Conservation (phyloP, 2,113 vertebrate genomes). For the Hippocampus barbouri region DNA sequence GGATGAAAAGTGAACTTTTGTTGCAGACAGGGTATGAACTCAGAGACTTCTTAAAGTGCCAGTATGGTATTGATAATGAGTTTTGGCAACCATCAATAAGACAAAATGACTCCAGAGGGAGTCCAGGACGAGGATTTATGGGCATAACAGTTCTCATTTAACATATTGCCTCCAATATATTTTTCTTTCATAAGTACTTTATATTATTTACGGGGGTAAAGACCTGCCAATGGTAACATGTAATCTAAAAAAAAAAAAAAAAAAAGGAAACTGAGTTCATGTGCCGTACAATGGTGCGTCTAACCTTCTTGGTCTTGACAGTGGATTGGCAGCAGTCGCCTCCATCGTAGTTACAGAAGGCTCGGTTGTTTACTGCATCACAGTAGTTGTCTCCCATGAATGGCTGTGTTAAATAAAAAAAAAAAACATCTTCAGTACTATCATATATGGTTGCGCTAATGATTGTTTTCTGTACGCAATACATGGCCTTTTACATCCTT, state of each 20-base stretch:
- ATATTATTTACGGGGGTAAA: slow-evolving; percentile 14
- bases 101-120: slow-evolving; percentile 14
- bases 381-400: slow-evolving; percentile 99
- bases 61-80: slow-evolving; percentile 10
- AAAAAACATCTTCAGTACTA: slow-evolving; percentile 2
- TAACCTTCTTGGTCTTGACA: slow-evolving; percentile 96
- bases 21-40: slow-evolving; percentile 10
- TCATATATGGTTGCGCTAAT: slow-evolving; percentile 2
- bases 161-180: slow-evolving; percentile 17
- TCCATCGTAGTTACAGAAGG: slow-evolving; percentile 97
- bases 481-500: slow-evolving; percentile 34
- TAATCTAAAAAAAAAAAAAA: not conserved
- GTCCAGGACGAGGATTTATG: slow-evolving; percentile 35
- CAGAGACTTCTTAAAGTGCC: slow-evolving; percentile 2
- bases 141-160: slow-evolving; percentile 15
- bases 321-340: slow-evolving; percentile 97
- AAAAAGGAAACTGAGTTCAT: slow-evolving; percentile 11
- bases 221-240: slow-evolving; percentile 5
- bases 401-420: slow-evolving; percentile 68
- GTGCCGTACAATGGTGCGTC: slow-evolving; percentile 16
- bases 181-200: slow-evolving; percentile 12
- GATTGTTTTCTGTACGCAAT: slow-evolving; percentile 15
- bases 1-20: slow-evolving; percentile 3
- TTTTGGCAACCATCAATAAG: slow-evolving; percentile 3
- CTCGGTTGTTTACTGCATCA: slow-evolving; percentile 93